Conservation (phyloP, 2,888 invertebrate genomes). For the Latrodectus hesperus region DNA sequence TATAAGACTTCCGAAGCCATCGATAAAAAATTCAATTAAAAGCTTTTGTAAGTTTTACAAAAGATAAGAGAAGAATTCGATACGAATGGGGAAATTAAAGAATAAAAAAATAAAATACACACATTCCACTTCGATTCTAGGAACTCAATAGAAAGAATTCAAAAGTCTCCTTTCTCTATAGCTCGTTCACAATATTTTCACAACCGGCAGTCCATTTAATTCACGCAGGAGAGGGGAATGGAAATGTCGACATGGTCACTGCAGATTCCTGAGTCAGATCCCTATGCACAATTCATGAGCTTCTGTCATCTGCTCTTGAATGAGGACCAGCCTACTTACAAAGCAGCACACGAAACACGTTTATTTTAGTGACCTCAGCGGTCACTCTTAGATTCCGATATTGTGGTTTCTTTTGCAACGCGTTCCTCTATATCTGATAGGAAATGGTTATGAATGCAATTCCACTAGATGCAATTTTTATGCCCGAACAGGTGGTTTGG, state of each 20-base stretch:
- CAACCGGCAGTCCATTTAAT: constrained; percentile 47
- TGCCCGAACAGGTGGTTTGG: constrained; percentile 11
- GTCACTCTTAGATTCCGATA: constrained; percentile 20
- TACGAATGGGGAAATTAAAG: background rate
- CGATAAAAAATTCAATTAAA: background rate
- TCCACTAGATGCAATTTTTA: constrained; percentile 22
- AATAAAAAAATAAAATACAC: background rate
- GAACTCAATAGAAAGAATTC: constrained; percentile 20
- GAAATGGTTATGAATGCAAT: constrained; percentile 42
- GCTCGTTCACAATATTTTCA: constrained; percentile 39
- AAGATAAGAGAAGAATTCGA: background rate
- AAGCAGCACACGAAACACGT: constrained; percentile 31
- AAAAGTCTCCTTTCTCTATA: constrained; percentile 29
- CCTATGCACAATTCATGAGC: constrained; percentile 55
- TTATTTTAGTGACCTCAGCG: constrained; percentile 50
- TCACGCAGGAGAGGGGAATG: constrained; percentile 13
- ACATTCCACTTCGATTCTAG: background rate
- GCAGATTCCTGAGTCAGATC: constrained; percentile 49
- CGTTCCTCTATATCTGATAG: constrained; percentile 4
- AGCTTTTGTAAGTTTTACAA: background rate
- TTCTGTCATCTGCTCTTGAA: constrained; percentile 53
- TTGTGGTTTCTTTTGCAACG: constrained; percentile 27
- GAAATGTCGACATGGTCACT: constrained; percentile 39
- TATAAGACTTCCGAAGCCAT: background rate
- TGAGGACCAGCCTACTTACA: constrained; percentile 38